Percentiles rank a stretch among this genome's conserved stretches.
These are phyloP conservation scores for Cathartes aura DNA, from an alignment of 2,113 vertebrate species.

Conservation along the genomic window DNA sequence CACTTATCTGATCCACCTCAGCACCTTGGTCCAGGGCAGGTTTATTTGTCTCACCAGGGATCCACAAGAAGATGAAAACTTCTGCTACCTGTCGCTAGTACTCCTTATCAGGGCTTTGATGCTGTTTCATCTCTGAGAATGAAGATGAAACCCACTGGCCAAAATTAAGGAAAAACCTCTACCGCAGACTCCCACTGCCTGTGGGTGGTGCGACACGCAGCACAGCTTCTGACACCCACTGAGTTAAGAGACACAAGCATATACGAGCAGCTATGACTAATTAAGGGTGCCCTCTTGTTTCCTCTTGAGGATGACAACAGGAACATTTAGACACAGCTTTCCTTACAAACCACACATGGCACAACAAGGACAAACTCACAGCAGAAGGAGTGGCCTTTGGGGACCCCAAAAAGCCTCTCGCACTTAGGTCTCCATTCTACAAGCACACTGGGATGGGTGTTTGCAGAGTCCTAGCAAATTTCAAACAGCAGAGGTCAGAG, in stretches of 20 bases:
- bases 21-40: background rate
- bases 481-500: background rate
- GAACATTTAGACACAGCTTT: background rate
- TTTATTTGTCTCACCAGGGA: background rate
- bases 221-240: background rate
- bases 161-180: background rate
- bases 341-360: background rate
- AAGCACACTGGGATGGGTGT: fast-evolving
- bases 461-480: background rate
- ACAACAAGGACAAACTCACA: background rate
- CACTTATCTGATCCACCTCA: background rate
- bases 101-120: background rate
- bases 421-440: background rate
- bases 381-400: background rate
- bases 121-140: fast-evolving
- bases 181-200: background rate
- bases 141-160: background rate
- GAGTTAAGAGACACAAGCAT: background rate
- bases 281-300: background rate
- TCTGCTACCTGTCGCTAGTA: background rate
- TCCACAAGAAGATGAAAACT: background rate
- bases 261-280: background rate
- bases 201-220: background rate
- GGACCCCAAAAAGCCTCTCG: background rate
- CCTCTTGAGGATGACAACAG: background rate